Conservation (phyloP, 2,888 invertebrate species). For the Uropetala carovei region DNA sequence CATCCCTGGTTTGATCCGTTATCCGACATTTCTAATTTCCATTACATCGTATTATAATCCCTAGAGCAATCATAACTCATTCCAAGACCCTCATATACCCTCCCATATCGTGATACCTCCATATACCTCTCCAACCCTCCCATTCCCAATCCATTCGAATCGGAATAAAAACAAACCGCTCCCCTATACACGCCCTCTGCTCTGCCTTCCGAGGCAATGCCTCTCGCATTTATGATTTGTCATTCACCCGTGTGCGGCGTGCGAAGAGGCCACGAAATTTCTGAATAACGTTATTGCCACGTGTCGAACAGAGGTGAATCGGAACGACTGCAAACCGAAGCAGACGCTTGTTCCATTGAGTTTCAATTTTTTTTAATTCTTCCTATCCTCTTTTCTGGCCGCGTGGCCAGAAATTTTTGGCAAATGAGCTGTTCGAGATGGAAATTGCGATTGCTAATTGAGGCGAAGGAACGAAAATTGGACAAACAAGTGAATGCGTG, state of each 20-base stretch:
- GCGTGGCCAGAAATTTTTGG: too few species aligned
- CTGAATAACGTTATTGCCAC: conserved; percentile 3
- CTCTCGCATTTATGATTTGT: conserved; percentile 35
- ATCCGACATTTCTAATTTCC: not conserved
- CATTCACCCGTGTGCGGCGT: conserved; percentile 37
- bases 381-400: too few species aligned
- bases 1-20: too few species aligned
- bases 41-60: not conserved
- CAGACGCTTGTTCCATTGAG: not conserved
- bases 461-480: too few species aligned
- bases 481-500: too few species aligned
- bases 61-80: not conserved
- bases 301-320: not conserved
- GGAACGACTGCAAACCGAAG: not conserved
- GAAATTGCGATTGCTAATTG: too few species aligned
- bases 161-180: too few species aligned
- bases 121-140: not conserved
- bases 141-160: not conserved
- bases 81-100: not conserved
- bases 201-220: not conserved
- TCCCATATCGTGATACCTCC: not conserved
- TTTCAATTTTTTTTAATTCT: too few species aligned
- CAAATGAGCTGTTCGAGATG: too few species aligned
- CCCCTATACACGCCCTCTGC: not conserved
- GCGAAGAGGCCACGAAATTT: not conserved